These are phyloP conservation scores for Zaprionus bogoriensis DNA, from an alignment of 2,888 invertebrate genomes.

Conservation along the genomic window DNA sequence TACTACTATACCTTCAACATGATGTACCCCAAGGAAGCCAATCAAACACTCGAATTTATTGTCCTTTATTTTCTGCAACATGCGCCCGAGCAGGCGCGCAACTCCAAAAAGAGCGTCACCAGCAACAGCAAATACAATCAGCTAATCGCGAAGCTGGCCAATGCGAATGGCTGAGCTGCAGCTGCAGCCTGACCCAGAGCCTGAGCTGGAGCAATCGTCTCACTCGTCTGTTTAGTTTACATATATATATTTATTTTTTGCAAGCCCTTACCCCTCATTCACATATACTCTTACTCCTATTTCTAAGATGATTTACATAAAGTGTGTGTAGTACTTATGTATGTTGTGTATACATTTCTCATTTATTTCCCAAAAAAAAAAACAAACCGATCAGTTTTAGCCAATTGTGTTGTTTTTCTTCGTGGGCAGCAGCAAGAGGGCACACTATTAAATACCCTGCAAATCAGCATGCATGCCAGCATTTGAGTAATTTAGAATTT, in stretches of 20 bases:
- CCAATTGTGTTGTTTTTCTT: background rate
- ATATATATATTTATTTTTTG: constrained; percentile 61
- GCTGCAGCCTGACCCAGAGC: too few relatives aligned
- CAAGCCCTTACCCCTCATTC: constrained; percentile 58
- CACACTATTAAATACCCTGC: too few relatives aligned
- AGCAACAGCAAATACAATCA: constrained; percentile 66
- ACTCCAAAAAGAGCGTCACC: constrained; percentile 60
- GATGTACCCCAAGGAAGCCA: constrained; percentile 77
- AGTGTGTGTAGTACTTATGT: constrained; percentile 69
- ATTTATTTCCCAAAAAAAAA: constrained; percentile 39
- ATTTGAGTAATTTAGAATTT: background rate
- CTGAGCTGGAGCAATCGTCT: constrained; percentile 19
- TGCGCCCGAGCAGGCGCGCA: constrained; percentile 64
- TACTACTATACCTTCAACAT: constrained; percentile 77
- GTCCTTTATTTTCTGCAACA: constrained; percentile 68
- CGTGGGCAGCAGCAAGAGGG: background rate
- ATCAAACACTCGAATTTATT: constrained; percentile 76
- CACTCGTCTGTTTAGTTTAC: constrained; percentile 66
- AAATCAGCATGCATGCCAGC: background rate
- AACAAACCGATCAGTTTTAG: background rate
- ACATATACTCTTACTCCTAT: constrained; percentile 52
- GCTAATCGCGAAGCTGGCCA: constrained; percentile 65
- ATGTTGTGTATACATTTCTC: constrained; percentile 72
- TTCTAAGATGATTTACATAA: constrained; percentile 70
- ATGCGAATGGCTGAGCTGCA: constrained; percentile 63